phyloP scores from a whole-genome alignment of 2,797 vertebrate species.

The Takifugu ocellatus region DNA sequence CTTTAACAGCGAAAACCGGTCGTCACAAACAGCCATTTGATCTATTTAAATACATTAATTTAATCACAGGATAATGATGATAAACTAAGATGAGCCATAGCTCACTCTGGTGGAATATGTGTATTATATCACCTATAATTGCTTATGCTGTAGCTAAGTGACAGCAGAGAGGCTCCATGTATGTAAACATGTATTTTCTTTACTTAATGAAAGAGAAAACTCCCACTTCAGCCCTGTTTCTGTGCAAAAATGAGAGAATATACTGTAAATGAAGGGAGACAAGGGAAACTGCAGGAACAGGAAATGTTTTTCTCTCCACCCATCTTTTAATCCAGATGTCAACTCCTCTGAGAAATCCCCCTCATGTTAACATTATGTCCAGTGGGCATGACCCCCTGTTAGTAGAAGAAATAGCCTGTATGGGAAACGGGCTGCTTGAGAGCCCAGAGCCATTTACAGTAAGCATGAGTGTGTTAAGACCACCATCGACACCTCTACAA shows the following conservation, averaged over 20 bases:
- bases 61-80: no score
- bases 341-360: slow-evolving; percentile 60
- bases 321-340: slow-evolving; percentile 64
- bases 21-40: no score
- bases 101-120: no score
- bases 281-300: slow-evolving; percentile 40
- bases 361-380: slow-evolving; percentile 49
- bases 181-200: no score
- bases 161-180: no score
- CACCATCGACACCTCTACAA: slow-evolving; percentile 40
- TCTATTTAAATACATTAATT: no score
- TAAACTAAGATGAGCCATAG: no score
- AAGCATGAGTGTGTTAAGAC: slow-evolving; percentile 37
- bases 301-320: slow-evolving; percentile 63
- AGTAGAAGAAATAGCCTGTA: slow-evolving; percentile 22
- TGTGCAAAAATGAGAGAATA: background rate
- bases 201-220: no score
- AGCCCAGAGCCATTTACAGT: slow-evolving; percentile 58
- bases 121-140: no score
- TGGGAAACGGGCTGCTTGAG: slow-evolving; percentile 51
- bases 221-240: background rate
- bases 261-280: slow-evolving; percentile 13
- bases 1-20: no score
- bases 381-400: slow-evolving; percentile 50
- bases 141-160: no score